Evolutionary conservation across 2,797 vertebrate species (phyloP).

Genomic region (Muraenolepis orangiensis): DNA sequence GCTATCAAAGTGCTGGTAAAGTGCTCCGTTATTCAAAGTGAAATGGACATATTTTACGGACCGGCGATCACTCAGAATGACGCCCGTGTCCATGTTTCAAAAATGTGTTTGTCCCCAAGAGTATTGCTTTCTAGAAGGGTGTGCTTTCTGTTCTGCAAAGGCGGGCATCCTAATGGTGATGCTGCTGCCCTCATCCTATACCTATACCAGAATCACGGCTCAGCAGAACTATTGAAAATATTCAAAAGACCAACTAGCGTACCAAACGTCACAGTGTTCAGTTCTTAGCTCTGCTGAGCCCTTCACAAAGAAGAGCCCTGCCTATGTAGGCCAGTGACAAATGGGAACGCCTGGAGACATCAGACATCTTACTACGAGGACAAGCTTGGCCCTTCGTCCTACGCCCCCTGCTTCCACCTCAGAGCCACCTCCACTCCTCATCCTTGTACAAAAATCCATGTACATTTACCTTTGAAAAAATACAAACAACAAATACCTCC

Average conservation of each 20-base stretch:
- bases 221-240: constrained; percentile 1
- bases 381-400: constrained; percentile 33
- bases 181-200: background rate
- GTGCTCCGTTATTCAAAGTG: background rate
- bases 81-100: background rate
- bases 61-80: background rate
- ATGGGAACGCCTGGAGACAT: background rate
- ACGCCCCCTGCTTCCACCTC: background rate
- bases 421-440: constrained; percentile 10
- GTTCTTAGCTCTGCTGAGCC: constrained; percentile 19
- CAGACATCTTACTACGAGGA: background rate
- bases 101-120: background rate
- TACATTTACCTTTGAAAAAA: background rate
- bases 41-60: background rate
- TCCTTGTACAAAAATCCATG: constrained; percentile 4
- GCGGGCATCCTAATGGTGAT: background rate
- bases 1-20: background rate
- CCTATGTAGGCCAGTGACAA: constrained; percentile 3
- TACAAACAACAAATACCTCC: background rate
- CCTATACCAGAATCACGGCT: constrained; percentile 12
- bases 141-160: background rate
- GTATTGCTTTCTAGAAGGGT: background rate
- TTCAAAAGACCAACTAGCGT: constrained; percentile 10
- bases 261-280: constrained; percentile 22
- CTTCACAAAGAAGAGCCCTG: constrained; percentile 7